These are phyloP conservation scores for Carapus acus DNA, from an alignment of 2,797 vertebrate species.

Conservation along the genomic window DNA sequence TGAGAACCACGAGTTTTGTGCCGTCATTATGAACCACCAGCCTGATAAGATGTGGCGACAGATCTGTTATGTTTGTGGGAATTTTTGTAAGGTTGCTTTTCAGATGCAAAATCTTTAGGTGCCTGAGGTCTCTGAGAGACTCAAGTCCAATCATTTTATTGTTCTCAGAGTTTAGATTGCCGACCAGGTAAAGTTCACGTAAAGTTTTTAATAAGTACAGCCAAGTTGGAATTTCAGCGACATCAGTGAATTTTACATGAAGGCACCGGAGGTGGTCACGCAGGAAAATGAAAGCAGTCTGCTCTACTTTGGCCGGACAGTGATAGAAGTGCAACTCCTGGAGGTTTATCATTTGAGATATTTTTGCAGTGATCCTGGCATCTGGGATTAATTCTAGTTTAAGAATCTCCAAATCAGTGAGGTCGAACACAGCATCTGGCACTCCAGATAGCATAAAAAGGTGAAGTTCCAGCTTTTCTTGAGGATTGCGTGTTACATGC, in stretches of 20 bases:
- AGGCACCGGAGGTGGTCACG: conserved; percentile 96
- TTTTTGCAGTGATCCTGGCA: conserved; percentile 92
- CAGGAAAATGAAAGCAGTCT: conserved; percentile 96
- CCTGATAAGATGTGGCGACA: conserved; percentile 91
- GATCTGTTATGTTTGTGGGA: conserved; percentile 96
- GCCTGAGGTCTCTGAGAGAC: conserved; percentile 90
- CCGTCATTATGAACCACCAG: conserved; percentile 96
- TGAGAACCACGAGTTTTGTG: conserved; percentile 93
- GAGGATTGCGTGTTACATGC: conserved; percentile 86
- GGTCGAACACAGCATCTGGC: conserved; percentile 92
- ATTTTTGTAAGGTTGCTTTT: conserved; percentile 99
- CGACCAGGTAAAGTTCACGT: conserved; percentile 89
- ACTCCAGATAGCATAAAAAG: conserved; percentile 97
- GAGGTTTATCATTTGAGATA: conserved; percentile 95
- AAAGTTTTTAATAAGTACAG: conserved; percentile 93
- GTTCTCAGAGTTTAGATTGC: conserved; percentile 97
- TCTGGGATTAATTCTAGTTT: conserved; percentile 96
- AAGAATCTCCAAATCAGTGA: conserved; percentile 91
- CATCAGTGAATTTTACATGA: conserved; percentile 98
- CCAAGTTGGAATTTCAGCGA: conserved; percentile 96
- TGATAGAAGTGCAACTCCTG: conserved; percentile 96
- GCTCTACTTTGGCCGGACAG: conserved; percentile 96
- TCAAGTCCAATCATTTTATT: conserved; percentile 99
- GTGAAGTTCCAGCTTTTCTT: conserved; percentile 92
- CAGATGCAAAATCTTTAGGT: conserved; percentile 90